A percentile compares a stretch with the other conserved stretches of the same genome.
These are phyloP conservation scores for Automeris io DNA, from an alignment of 2,888 invertebrate genomes.

Conservation along the genomic window DNA sequence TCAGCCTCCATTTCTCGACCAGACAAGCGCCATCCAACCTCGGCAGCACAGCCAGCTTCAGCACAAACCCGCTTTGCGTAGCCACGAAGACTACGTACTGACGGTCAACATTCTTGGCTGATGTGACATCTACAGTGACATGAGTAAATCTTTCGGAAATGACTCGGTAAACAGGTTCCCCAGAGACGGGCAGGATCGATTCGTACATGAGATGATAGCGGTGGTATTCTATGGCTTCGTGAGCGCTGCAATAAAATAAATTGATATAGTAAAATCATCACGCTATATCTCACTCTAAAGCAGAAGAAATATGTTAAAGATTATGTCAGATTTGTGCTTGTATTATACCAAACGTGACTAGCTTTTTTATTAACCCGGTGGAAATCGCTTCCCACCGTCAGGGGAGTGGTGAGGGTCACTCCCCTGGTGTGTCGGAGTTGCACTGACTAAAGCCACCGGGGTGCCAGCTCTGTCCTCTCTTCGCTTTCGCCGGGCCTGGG, in stretches of 20 bases:
- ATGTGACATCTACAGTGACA: constrained; percentile 88
- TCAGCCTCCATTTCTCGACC: constrained; percentile 89
- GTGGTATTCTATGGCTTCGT: constrained; percentile 79
- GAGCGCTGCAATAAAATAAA: constrained; percentile 34
- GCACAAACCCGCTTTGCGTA: constrained; percentile 83
- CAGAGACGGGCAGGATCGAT: constrained; percentile 85
- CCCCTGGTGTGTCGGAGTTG: too few relatives aligned
- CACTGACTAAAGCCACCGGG: too few relatives aligned
- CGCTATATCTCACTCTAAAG: not conserved
- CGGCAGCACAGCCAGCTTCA: constrained; percentile 88
- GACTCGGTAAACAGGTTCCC: constrained; percentile 82
- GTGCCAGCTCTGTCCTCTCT: too few relatives aligned
- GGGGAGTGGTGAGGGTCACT: too few relatives aligned
- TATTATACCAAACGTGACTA: too few relatives aligned
- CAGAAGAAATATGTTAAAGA: too few relatives aligned
- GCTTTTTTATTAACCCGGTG: too few relatives aligned
- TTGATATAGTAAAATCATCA: not conserved
- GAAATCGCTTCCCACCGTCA: too few relatives aligned
- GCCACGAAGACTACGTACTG: constrained; percentile 90
- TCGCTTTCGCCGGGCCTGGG: too few relatives aligned
- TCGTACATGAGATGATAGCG: constrained; percentile 93
- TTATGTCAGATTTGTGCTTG: too few relatives aligned
- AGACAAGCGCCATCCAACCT: constrained; percentile 84
- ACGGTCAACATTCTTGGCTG: constrained; percentile 81
- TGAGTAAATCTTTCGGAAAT: constrained; percentile 85